A percentile compares a stretch with the other conserved stretches of the same genome.
These are phyloP conservation scores for Gila orcuttii DNA, from an alignment of 2,113 vertebrate genomes.

Conservation along the genomic window DNA sequence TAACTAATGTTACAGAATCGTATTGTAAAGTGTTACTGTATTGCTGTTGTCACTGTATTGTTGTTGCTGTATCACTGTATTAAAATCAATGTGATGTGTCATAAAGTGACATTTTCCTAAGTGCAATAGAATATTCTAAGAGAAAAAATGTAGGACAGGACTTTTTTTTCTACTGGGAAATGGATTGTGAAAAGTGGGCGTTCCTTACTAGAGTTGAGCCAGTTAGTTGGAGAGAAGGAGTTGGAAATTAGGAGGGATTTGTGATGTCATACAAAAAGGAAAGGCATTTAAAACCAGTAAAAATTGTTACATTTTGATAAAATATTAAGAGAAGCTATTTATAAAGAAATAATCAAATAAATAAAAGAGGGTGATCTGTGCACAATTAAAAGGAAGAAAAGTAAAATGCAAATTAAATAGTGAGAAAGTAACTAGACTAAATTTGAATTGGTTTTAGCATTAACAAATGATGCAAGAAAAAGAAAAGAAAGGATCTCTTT, in stretches of 20 bases:
- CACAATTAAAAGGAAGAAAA: neutral
- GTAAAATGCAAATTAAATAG: neutral
- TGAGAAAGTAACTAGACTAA: neutral
- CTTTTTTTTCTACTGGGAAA: neutral
- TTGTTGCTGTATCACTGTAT: no score
- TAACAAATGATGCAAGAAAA: neutral
- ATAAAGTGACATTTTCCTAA: neutral
- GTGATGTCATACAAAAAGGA: neutral
- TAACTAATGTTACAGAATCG: no score
- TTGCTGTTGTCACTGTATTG: no score
- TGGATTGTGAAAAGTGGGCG: neutral
- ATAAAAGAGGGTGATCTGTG: neutral
- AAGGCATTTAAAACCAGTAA: neutral
- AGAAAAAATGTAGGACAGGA: neutral
- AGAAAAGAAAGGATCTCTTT: constrained; percentile 11
- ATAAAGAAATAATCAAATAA: neutral
- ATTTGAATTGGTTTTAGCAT: neutral
- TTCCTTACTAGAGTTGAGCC: neutral
- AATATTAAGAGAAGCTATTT: neutral
- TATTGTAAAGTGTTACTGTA: no score
- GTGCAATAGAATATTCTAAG: neutral
- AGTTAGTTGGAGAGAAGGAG: neutral
- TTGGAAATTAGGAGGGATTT: neutral
- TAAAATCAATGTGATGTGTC: no score
- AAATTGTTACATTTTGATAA: neutral